Evolutionary conservation across 2,888 invertebrate species (phyloP), one percentile per base, ranked within the genome.

Genomic region (Drosophila ochracea): DNA sequence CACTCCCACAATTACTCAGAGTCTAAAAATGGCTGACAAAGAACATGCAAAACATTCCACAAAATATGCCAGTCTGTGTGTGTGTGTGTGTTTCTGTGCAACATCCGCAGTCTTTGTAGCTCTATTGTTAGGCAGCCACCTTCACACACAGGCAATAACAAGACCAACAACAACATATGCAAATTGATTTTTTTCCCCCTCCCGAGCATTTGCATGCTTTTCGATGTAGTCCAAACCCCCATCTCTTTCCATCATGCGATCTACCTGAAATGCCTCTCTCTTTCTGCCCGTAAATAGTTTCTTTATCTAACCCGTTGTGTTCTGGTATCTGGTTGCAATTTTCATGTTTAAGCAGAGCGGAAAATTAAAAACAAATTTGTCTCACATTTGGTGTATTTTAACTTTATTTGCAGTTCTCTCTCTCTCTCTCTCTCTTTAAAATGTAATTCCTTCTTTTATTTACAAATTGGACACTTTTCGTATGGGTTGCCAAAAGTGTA

Each of bases 341-440:
- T 90, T 89, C 89, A 72, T 76, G 75, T 84, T 78, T 80, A 88
- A 88, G 85, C 78, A 91, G 87, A 88, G 90, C 91, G 91, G 81
- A 91, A 88, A 88, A 88, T 88, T 89, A 91, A 90, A 91, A 89
- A 87, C 85, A 89, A 87, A 89, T 87, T 91, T 82, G 73, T 78
- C 60, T 69, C 76, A 84, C 75, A 80, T 77, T 83, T 75, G 50
- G 61, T 64, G 70, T 39, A 73, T 73, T 83, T 88, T 72, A 58
- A 71, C 59, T 70, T 72, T 71, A 49, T 47, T 47, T 69, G 59
- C 70, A 41, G 50, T 71, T 31, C 31, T 31, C 30, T 67, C 49
- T 60, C 55, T 7, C 6, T 30, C 30, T 31, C 9, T 31, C 31
- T 31, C 66, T 55, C 53, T 43, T 30, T 43, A 31, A 19, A 64